Conservation (phyloP, 1,140 invertebrate species). For the Achatina immaculata region DNA sequence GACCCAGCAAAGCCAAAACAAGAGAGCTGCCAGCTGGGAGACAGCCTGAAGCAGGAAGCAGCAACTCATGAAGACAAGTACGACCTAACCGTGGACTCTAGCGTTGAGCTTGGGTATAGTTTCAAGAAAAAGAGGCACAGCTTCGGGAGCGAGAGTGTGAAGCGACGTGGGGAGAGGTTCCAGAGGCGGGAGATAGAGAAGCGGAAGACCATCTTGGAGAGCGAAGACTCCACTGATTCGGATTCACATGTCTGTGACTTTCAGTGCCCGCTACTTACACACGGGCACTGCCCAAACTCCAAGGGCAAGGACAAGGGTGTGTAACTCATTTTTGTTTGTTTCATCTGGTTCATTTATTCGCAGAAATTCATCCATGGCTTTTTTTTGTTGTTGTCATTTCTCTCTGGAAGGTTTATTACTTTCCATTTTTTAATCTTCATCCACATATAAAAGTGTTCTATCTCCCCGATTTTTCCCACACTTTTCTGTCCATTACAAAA, state of each 20-base stretch:
- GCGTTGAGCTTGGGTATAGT: conserved; percentile 1
- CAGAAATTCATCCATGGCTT: too few species aligned
- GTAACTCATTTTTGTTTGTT: background rate
- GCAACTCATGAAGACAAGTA: background rate
- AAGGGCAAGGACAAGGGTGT: background rate
- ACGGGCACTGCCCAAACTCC: background rate
- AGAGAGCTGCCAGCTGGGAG: background rate
- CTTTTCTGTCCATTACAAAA: too few species aligned
- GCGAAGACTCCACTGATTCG: background rate
- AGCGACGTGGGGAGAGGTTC: conserved; percentile 20
- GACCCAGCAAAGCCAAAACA: background rate
- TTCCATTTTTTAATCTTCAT: too few species aligned
- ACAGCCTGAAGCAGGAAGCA: background rate
- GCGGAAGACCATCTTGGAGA: background rate
- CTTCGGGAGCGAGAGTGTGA: conserved; percentile 27
- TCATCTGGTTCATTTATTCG: too few species aligned
- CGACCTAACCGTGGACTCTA: background rate
- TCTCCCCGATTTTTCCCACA: too few species aligned
- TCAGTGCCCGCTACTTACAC: background rate
- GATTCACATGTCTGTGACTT: conserved; percentile 20
- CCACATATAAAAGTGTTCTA: too few species aligned
- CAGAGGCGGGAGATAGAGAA: conserved; percentile 27
- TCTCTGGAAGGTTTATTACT: too few species aligned
- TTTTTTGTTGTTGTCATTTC: too few species aligned
- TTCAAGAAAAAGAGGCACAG: conserved; percentile 14